Evolutionary conservation across 53 echinoderm and acorn worm species (phyloP).

Genomic region (Mesocentrotus franciscanus): DNA sequence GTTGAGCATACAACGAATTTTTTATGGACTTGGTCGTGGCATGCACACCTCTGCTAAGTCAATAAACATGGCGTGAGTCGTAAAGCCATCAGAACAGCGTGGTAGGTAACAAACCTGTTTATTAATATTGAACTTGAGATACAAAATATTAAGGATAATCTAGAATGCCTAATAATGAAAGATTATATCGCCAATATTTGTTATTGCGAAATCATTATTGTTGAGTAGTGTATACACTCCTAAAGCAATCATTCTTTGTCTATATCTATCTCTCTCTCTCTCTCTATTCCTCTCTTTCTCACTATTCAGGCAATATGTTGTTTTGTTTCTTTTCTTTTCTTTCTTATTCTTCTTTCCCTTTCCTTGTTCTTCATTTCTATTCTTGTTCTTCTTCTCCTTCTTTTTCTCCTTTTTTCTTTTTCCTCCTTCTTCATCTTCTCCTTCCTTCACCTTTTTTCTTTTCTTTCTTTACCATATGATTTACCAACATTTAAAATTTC

Average conservation of each 20-base stretch:
- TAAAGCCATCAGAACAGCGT: constrained; percentile 14
- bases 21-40: background rate
- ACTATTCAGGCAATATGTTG: too few relatives aligned
- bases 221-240: background rate
- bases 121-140: background rate
- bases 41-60: constrained; percentile 15
- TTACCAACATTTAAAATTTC: too few relatives aligned
- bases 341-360: too few relatives aligned
- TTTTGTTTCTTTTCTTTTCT: too few relatives aligned
- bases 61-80: background rate
- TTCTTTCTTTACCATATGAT: too few relatives aligned
- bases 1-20: background rate
- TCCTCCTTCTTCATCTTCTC: background rate
- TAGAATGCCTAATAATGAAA: background rate
- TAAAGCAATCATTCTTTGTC: background rate
- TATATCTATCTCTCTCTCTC: background rate
- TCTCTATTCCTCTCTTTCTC: background rate
- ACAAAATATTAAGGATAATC: background rate
- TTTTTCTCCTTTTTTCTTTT: background rate
- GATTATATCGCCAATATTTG: background rate
- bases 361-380: background rate
- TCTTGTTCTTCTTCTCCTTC: background rate
- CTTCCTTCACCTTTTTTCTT: too few relatives aligned
- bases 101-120: background rate
- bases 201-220: background rate